Evolutionary conservation across 2,113 vertebrate genomes (phyloP).

Genomic region (Stegastes partitus): DNA sequence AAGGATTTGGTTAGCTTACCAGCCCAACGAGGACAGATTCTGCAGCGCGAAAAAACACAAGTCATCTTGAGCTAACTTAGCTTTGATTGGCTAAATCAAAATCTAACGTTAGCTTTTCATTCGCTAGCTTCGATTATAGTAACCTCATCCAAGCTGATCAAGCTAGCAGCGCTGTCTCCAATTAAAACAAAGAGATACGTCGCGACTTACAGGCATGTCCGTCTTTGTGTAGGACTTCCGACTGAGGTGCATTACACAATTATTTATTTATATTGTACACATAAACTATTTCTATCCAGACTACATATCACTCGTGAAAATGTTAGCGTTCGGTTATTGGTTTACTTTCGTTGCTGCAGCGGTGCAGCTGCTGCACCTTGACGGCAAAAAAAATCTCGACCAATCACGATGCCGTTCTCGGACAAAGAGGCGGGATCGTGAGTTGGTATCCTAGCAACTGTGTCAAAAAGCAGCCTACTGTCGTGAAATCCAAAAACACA

Average conservation of each 20-base stretch:
- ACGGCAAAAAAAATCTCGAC: constrained; percentile 30
- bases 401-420: constrained; percentile 36
- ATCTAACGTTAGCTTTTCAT: constrained; percentile 43
- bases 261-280: not conserved
- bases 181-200: constrained; percentile 4
- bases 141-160: not conserved
- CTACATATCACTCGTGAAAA: not conserved
- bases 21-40: not conserved
- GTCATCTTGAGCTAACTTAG: constrained; percentile 38
- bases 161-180: constrained; percentile 3
- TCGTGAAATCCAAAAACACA: constrained; percentile 23
- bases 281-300: not conserved
- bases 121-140: constrained; percentile 33
- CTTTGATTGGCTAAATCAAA: constrained; percentile 17
- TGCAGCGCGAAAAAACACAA: not conserved
- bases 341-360: constrained; percentile 47
- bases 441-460: constrained; percentile 42
- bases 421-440: constrained; percentile 32
- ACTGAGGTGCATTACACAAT: constrained; percentile 16
- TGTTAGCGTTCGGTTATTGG: constrained; percentile 17
- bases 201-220: constrained; percentile 66
- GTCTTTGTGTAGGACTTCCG: constrained; percentile 6
- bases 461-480: constrained; percentile 50
- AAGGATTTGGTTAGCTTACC: not conserved
- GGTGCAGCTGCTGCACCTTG: constrained; percentile 8